Conservation (phyloP, 2,113 vertebrate species). For the Halcyon malimbica region DNA sequence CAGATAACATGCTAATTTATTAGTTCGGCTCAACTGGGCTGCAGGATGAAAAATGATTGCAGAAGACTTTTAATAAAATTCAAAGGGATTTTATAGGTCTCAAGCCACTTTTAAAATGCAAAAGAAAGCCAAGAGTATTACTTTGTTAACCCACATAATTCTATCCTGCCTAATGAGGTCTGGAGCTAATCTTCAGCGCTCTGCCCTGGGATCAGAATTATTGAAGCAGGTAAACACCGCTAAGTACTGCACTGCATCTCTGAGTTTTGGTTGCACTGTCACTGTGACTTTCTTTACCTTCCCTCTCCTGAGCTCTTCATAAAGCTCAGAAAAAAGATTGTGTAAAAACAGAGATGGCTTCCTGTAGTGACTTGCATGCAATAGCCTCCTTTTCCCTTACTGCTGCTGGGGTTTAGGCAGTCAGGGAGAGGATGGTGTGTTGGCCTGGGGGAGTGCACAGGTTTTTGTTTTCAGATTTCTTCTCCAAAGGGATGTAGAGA, state of each 20-base stretch:
- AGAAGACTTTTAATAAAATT: constrained; percentile 74
- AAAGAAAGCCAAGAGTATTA: constrained; percentile 66
- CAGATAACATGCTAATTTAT: constrained; percentile 74
- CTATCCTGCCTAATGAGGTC: constrained; percentile 71
- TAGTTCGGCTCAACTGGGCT: constrained; percentile 70
- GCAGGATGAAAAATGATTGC: constrained; percentile 68
- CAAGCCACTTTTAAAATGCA: constrained; percentile 74
- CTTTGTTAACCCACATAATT: constrained; percentile 73
- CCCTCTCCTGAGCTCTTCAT: not conserved
- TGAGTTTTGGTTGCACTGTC: not conserved
- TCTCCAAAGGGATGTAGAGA: not conserved
- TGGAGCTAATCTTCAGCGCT: constrained; percentile 52
- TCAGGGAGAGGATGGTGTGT: not conserved
- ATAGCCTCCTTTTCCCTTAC: not conserved
- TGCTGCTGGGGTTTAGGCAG: not conserved
- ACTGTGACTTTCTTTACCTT: not conserved
- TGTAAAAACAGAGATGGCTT: not conserved
- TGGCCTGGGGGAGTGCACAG: not conserved
- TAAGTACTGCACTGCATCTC: constrained; percentile 22
- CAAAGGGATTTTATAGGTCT: constrained; percentile 75
- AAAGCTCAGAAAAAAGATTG: not conserved
- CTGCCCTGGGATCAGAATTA: constrained; percentile 64
- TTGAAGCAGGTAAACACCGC: constrained; percentile 67
- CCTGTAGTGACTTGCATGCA: not conserved
- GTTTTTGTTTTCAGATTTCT: not conserved